phyloP scores from a whole-genome alignment of 2,797 vertebrate species.

The Anableps anableps region DNA sequence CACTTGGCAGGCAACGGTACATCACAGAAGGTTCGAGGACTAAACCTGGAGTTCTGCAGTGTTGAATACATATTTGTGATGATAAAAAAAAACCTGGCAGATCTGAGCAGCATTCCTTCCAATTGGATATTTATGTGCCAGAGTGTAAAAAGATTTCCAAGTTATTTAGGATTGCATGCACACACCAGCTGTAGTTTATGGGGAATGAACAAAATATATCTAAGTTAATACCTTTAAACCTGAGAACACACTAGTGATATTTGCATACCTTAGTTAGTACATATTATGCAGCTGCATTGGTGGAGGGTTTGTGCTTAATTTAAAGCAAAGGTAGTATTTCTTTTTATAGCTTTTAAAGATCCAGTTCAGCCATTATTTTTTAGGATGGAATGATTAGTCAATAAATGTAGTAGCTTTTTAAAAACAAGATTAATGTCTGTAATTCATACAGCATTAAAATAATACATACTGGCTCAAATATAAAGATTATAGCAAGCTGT shows the following conservation, averaged over 20 bases:
- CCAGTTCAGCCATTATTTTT: too few relatives aligned
- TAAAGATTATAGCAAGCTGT: neutral
- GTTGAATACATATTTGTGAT: conserved; percentile 78
- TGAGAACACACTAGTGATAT: conserved; percentile 27
- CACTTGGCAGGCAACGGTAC: conserved; percentile 64
- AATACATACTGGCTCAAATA: neutral
- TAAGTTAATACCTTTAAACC: conserved; percentile 31
- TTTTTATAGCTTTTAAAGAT: neutral
- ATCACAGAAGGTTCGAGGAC: conserved; percentile 70
- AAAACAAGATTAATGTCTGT: neutral
- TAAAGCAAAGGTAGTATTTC: conserved; percentile 32
- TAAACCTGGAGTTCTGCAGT: conserved; percentile 62
- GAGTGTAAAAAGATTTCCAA: conserved; percentile 56
- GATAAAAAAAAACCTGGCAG: conserved; percentile 59
- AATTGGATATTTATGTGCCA: conserved; percentile 53
- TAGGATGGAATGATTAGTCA: neutral
- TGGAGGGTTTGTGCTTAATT: conserved; percentile 26
- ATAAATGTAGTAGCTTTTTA: neutral
- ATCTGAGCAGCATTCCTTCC: conserved; percentile 44
- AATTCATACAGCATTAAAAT: neutral
- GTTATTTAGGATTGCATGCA: conserved; percentile 39
- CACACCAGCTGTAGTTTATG: conserved; percentile 61
- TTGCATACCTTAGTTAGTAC: conserved; percentile 27
- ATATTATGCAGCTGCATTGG: conserved; percentile 15
- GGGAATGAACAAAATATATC: conserved; percentile 42